Evolutionary conservation across 2,113 vertebrate species (phyloP).

Genomic region (Zosterops borbonicus): DNA sequence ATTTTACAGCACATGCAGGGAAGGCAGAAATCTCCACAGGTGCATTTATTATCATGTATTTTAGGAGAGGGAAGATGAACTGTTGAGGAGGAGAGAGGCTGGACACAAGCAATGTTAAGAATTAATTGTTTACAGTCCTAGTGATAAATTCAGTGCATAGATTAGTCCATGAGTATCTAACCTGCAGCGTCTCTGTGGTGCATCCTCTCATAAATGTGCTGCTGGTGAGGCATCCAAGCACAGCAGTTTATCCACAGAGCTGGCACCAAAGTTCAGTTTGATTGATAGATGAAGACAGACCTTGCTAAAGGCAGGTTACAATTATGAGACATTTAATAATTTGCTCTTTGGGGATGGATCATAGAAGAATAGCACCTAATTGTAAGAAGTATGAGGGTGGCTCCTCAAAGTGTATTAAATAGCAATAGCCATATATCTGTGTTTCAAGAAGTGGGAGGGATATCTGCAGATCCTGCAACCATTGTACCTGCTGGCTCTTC

Average conservation of each 20-base stretch:
- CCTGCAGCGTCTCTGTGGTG: neutral
- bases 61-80: neutral
- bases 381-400: neutral
- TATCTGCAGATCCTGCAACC: neutral
- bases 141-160: neutral
- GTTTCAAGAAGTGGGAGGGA: neutral
- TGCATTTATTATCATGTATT: neutral
- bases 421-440: neutral
- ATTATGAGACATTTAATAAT: slow-evolving; percentile 1
- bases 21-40: neutral
- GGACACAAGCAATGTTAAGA: neutral
- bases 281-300: slow-evolving; percentile 7
- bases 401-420: neutral
- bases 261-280: neutral
- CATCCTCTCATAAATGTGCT: neutral
- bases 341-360: neutral
- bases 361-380: neutral
- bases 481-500: neutral
- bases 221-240: neutral
- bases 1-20: neutral
- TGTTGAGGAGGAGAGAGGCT: neutral
- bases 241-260: neutral
- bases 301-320: slow-evolving; percentile 30
- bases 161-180: neutral
- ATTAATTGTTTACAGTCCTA: neutral